These are phyloP conservation scores for Alcedo atthis DNA, from an alignment of 2,797 vertebrate genomes.

Conservation along the genomic window DNA sequence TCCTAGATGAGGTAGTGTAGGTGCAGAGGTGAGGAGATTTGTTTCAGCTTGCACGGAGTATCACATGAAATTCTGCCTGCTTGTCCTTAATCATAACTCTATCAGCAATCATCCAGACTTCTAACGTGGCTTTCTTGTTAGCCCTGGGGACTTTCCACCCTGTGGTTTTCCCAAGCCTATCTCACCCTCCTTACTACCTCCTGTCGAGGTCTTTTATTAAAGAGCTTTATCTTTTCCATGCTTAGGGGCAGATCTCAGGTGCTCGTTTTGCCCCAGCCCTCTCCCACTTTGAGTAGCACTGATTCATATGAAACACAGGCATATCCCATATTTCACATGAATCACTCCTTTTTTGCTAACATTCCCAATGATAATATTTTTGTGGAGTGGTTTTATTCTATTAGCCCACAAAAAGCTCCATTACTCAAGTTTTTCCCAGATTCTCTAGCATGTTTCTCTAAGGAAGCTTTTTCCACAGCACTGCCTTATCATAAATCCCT, in stretches of 20 bases:
- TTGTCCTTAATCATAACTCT: conserved; percentile 3
- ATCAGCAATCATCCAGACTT: background rate
- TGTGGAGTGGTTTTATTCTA: conserved; percentile 57
- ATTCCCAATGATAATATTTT: conserved; percentile 56
- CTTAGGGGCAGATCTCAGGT: background rate
- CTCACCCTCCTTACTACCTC: conserved; percentile 13
- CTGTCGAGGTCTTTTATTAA: background rate
- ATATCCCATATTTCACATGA: conserved; percentile 47
- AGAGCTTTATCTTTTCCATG: conserved; percentile 48
- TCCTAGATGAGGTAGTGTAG: background rate
- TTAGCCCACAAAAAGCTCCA: conserved; percentile 57
- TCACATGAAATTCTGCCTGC: conserved; percentile 6
- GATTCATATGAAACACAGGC: conserved; percentile 38
- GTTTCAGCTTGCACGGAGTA: background rate
- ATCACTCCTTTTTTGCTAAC: conserved; percentile 58
- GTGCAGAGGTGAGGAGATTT: conserved; percentile 16
- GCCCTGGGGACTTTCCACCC: background rate
- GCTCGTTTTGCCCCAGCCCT: conserved; percentile 8
- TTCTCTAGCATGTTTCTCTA: conserved; percentile 40
- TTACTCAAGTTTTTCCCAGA: conserved; percentile 65
- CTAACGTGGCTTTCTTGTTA: background rate
- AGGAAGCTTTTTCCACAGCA: conserved; percentile 50
- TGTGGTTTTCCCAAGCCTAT: conserved; percentile 15
- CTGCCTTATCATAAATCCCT: conserved; percentile 44
- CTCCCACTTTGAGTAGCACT: conserved; percentile 19